Conservation (phyloP, 2,797 vertebrate species). For the Aphelocoma californica region DNA sequence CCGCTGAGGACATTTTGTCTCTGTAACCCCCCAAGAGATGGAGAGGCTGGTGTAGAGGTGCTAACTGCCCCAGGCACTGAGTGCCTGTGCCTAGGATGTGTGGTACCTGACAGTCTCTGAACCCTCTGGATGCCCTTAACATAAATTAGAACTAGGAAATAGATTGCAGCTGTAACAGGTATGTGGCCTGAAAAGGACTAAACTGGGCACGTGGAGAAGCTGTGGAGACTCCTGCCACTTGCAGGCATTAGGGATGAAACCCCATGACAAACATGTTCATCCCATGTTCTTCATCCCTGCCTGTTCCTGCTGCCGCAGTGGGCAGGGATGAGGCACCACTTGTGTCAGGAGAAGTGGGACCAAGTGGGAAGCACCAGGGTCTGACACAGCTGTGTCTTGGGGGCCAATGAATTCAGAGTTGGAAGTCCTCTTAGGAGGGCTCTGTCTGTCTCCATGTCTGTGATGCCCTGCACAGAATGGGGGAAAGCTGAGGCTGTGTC, state of each 20-base stretch:
- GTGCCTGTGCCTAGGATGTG: neutral
- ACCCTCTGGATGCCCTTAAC: neutral
- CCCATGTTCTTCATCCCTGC: neutral
- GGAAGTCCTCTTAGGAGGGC: neutral
- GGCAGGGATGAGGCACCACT: neutral
- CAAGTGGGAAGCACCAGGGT: neutral
- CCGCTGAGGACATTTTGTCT: rapidly evolving
- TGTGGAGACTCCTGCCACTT: neutral
- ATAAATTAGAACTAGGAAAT: neutral
- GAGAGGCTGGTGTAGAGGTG: neutral
- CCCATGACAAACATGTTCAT: rapidly evolving
- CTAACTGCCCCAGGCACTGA: neutral
- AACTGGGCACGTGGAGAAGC: neutral
- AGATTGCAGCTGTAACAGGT: neutral
- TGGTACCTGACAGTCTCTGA: rapidly evolving
- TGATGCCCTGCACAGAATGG: rapidly evolving
- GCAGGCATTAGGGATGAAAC: neutral
- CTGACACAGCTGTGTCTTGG: neutral
- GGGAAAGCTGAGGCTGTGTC: neutral
- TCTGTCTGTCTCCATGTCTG: rapidly evolving
- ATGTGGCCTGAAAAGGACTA: neutral
- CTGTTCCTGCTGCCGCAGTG: neutral
- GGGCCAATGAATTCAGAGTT: rapidly evolving
- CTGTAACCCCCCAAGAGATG: neutral
- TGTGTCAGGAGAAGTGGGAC: neutral